Percentiles rank a stretch among this genome's conserved stretches.
Conservation (phyloP, 2,797 vertebrate genomes). For the Vireo griseus region DNA sequence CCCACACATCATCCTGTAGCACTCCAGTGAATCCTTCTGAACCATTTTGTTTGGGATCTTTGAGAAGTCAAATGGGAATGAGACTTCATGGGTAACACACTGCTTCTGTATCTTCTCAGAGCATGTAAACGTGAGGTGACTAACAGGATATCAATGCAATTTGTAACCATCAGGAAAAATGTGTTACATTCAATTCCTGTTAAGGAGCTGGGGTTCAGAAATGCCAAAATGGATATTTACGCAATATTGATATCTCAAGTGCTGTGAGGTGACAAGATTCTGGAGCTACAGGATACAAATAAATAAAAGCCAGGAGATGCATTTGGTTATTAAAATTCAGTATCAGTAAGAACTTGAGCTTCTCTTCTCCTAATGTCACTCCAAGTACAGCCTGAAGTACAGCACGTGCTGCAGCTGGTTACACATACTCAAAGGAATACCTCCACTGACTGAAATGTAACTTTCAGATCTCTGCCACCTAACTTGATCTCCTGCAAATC, state of each 20-base stretch:
- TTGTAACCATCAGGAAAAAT: background rate
- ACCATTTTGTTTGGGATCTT: background rate
- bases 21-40: background rate
- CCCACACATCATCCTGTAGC: background rate
- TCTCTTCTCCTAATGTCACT: background rate
- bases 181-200: background rate
- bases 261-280: accelerated
- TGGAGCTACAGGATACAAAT: background rate
- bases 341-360: background rate
- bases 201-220: background rate
- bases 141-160: background rate
- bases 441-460: background rate
- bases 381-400: background rate
- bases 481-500: background rate
- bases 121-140: background rate
- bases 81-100: background rate
- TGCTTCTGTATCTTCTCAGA: background rate
- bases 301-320: slow-evolving; percentile 1
- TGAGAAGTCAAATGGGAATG: accelerated
- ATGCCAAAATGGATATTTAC: slow-evolving; percentile 10
- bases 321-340: slow-evolving; percentile 15
- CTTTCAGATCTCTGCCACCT: background rate
- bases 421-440: background rate
- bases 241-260: background rate
- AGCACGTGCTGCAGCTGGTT: background rate